Percentiles rank a stretch among this genome's conserved stretches.
Conservation (phyloP, 2,797 vertebrate genomes). For the Pangasius macronema region DNA sequence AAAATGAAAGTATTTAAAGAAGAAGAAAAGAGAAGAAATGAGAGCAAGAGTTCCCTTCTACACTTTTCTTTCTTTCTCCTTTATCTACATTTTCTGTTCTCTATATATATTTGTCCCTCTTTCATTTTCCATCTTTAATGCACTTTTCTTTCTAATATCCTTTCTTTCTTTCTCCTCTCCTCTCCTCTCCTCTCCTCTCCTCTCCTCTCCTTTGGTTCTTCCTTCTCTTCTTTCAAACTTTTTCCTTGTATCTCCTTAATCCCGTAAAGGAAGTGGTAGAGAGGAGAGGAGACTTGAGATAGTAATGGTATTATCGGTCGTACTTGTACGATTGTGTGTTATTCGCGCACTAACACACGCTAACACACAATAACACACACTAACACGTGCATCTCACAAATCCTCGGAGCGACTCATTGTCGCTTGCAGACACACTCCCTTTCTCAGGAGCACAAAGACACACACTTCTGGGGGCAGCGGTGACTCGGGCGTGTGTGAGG, state of each 20-base stretch:
- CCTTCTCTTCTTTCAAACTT: not conserved
- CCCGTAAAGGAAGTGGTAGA: no score
- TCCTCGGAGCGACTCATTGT: slow-evolving; percentile 24
- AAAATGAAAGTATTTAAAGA: no score
- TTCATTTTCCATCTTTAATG: not conserved
- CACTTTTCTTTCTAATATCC: not conserved
- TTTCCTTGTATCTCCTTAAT: not conserved
- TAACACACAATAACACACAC: not conserved
- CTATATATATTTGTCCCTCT: not conserved
- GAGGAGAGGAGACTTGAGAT: no score
- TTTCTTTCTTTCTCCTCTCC: not conserved
- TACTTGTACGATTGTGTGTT: no score
- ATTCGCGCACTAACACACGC: not conserved
- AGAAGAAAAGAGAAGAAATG: no score
- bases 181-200: not conserved
- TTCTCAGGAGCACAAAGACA: slow-evolving; percentile 55
- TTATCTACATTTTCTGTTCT: not conserved
- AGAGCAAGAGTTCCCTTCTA: no score
- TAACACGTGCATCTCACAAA: not conserved
- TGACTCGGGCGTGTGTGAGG: slow-evolving; percentile 69
- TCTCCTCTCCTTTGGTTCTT: not conserved
- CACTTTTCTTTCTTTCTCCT: not conserved
- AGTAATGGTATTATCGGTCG: no score
- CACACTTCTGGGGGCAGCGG: slow-evolving; percentile 56
- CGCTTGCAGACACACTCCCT: slow-evolving; percentile 52